Percentiles rank a stretch among this genome's conserved stretches.
phyloP scores from a whole-genome alignment of 1,140 invertebrate genomes.

The Lepidotrigona ventralis region DNA sequence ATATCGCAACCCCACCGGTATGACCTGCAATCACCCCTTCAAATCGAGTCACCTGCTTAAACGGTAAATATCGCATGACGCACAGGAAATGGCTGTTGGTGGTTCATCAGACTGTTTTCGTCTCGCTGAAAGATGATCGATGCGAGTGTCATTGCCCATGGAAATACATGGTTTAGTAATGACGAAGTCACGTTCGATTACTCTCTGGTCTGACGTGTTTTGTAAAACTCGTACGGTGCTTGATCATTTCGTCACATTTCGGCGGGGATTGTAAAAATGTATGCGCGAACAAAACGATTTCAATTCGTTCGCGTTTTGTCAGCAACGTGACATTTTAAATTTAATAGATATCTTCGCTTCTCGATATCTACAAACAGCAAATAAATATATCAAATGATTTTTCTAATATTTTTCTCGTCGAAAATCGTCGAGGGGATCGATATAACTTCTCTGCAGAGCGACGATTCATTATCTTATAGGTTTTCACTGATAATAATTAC shows the following conservation, averaged over 20 bases:
- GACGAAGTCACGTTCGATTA: constrained; percentile 46
- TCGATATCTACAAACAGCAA: neutral
- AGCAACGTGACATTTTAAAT: neutral
- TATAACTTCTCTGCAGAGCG: no score
- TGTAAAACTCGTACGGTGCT: neutral
- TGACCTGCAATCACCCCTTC: constrained; percentile 63
- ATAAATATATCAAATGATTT: neutral
- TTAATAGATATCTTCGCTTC: neutral
- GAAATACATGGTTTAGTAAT: constrained; percentile 14
- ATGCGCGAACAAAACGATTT: neutral
- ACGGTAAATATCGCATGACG: constrained; percentile 69
- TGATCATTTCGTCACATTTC: constrained; percentile 1
- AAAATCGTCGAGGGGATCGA: no score
- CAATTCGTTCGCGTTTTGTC: neutral
- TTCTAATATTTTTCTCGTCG: neutral
- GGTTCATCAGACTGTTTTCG: constrained; percentile 55
- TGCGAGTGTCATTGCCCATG: constrained; percentile 25
- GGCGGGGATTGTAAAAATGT: neutral
- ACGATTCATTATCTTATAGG: neutral
- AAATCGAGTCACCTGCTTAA: constrained; percentile 66
- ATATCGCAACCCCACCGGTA: constrained; percentile 47
- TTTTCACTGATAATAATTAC: neutral
- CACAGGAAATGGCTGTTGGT: constrained; percentile 65
- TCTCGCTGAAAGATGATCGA: constrained; percentile 39
- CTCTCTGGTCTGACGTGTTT: neutral